Percentiles rank a stretch among this genome's conserved stretches.
Conservation (phyloP, 2,113 vertebrate genomes). For the Rhadina sibilatrix region DNA sequence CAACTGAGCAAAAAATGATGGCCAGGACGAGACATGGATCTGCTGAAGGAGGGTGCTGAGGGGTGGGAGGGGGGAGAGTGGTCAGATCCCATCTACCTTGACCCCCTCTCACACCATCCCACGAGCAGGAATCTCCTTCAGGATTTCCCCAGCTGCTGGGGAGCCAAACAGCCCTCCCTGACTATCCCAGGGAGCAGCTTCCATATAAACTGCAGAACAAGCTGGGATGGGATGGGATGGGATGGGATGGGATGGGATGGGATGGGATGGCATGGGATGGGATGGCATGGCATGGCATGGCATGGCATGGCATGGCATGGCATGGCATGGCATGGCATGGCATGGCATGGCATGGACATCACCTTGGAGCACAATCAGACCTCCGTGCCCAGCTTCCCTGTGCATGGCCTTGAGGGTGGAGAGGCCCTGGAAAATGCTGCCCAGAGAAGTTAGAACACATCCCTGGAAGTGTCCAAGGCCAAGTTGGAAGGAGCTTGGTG, state of each 20-base stretch:
- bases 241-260: rapidly evolving
- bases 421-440: neutral
- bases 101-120: neutral
- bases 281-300: too few relatives aligned
- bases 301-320: too few relatives aligned
- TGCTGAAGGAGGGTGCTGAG: neutral
- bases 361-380: neutral
- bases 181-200: neutral
- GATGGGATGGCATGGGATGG: too few relatives aligned
- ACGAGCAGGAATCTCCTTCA: rapidly evolving
- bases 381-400: rapidly evolving
- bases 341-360: rapidly evolving
- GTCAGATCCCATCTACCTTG: neutral
- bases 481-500: neutral
- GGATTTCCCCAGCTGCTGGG: neutral
- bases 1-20: rapidly evolving
- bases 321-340: neutral
- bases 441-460: neutral
- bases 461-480: neutral
- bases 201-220: neutral
- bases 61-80: too few relatives aligned
- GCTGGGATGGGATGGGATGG: neutral
- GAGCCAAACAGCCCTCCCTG: neutral
- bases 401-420: neutral
- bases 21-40: neutral